Evolutionary conservation across 2,797 vertebrate species (phyloP), one percentile per base, ranked within the genome.

Genomic region (Helicolenus hilgendorfi): DNA sequence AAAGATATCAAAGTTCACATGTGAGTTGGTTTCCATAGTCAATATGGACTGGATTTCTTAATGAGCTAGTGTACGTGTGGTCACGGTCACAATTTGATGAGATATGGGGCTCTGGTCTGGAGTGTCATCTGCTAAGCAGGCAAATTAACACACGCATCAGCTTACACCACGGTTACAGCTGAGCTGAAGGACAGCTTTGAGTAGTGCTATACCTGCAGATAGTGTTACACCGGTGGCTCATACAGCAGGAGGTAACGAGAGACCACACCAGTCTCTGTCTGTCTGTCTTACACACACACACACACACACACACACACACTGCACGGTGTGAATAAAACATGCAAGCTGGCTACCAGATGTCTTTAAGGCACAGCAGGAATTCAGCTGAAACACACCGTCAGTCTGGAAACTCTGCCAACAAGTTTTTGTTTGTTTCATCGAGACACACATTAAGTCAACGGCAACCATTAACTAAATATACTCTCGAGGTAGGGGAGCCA

Each of bases 251-350:
- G 73, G 95, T 84, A 96, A 96, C 15, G 5, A n/a, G 92, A 96
- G 76, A 74, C 26, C 60, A 35, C 1, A 7, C 6, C 22, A 26
- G 45, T 29, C 68, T 31, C 35, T 36, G 8, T 60, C 24, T 35
- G 36, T 11, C 20, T 20, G 2, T 36, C 35, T 36, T 11, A 56
- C 45, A 13, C 79, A 38, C 60, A 56, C 77, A 69, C 72, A 49
- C 81, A 62, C 79, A 70, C 68, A 78, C 80, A 76, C 45, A 31
- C 74, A 83, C 77, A 79, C 72, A 80, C 71, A 79, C 70, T 3
- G n/a, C 20, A 77, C 31, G 2, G 31, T 24, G 24, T 95, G 83
- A 93, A 94, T 94, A 89, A 95, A 93, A 93, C 85, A 95, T 94
- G 86, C 1, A 72, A 56, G 77, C 77, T 73, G 89, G 73, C 62